Evolutionary conservation across 1,140 invertebrate genomes (phyloP).

Genomic region (Lineus longissimus): DNA sequence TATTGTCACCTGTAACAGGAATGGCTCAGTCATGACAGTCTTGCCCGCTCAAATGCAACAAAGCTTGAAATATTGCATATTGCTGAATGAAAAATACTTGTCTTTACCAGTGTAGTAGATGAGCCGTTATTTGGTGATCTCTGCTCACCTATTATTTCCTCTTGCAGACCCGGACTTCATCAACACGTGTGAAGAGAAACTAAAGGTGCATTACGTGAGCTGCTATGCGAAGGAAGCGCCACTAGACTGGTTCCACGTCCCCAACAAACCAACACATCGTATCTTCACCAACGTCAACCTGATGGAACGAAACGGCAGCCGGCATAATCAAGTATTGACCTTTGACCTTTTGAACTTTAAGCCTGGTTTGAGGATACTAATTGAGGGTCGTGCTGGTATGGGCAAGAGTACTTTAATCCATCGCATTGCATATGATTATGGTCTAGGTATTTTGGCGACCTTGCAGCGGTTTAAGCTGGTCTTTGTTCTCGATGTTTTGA

Average conservation of each 20-base stretch:
- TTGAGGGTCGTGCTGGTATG: background rate
- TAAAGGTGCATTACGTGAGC: background rate
- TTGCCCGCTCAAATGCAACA: too few species aligned
- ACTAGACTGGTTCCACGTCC: background rate
- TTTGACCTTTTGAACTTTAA: background rate
- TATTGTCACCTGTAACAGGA: too few species aligned
- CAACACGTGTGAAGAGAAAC: conserved; percentile 3
- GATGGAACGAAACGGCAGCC: background rate
- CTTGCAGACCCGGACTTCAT: background rate
- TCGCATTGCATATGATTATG: background rate
- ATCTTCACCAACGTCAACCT: background rate
- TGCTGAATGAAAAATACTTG: too few species aligned
- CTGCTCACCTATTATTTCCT: background rate
- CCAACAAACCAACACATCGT: background rate
- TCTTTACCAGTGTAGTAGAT: too few species aligned
- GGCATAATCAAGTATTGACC: background rate
- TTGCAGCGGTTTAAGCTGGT: background rate
- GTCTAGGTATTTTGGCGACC: background rate
- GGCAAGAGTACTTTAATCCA: background rate
- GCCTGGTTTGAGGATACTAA: background rate
- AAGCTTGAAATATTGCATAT: too few species aligned
- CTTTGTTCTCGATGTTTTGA: background rate
- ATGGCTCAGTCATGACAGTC: too few species aligned
- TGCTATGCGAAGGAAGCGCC: background rate
- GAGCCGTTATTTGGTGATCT: too few species aligned